Conservation (phyloP, 2,888 invertebrate genomes). For the Fragum fragum region DNA sequence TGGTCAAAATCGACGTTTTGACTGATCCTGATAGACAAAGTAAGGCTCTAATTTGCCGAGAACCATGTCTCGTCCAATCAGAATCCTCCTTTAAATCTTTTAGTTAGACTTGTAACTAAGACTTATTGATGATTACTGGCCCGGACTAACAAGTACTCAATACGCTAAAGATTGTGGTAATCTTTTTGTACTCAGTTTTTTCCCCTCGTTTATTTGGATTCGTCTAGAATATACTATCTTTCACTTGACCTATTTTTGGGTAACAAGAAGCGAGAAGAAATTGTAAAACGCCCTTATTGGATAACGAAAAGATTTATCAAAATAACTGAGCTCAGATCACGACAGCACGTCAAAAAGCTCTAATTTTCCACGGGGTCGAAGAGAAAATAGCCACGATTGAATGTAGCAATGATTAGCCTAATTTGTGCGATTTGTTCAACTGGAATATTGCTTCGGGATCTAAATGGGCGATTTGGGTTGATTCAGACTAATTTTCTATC, state of each 20-base stretch:
- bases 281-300: not conserved
- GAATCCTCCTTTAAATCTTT: too few relatives aligned
- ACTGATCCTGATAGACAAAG: too few relatives aligned
- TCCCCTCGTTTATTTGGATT: not conserved
- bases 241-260: not conserved
- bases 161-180: too few relatives aligned
- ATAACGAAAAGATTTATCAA: conserved; percentile 3
- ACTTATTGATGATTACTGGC: too few relatives aligned
- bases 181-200: too few relatives aligned
- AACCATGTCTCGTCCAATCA: too few relatives aligned
- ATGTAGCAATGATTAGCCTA: conserved; percentile 4
- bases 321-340: not conserved
- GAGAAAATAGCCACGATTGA: conserved; percentile 1
- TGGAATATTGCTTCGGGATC: conserved; percentile 1
- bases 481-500: not conserved
- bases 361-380: conserved; percentile 1
- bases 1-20: too few relatives aligned
- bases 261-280: not conserved
- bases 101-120: too few relatives aligned
- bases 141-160: too few relatives aligned
- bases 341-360: not conserved
- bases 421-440: conserved; percentile 6
- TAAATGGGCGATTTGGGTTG: conserved; percentile 6
- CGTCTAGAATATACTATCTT: not conserved
- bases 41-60: too few relatives aligned